These are phyloP conservation scores for Platysteira castanea DNA, from an alignment of 2,113 vertebrate genomes.

Conservation along the genomic window DNA sequence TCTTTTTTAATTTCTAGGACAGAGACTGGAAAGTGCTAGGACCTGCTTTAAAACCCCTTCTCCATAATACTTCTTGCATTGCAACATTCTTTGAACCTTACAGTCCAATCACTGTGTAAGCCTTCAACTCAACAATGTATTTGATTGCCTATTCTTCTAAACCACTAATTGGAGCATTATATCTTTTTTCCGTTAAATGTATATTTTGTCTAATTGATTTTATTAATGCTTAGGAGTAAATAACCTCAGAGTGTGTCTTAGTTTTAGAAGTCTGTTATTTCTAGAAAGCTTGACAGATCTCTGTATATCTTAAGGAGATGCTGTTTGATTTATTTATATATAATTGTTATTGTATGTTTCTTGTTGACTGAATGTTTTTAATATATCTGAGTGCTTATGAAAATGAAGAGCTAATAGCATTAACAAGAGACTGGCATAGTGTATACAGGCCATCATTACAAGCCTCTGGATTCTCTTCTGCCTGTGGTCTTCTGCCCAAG, in stretches of 20 bases:
- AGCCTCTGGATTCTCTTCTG: constrained; percentile 13
- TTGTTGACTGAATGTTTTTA: not conserved
- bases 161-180: not conserved
- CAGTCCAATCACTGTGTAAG: not conserved
- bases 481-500: not conserved
- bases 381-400: not conserved
- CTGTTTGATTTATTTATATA: not conserved
- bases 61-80: not conserved
- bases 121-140: not conserved
- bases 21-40: not conserved
- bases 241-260: not conserved
- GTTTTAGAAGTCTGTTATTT: not conserved
- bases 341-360: not conserved
- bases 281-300: not conserved
- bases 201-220: not conserved
- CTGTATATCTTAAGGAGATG: not conserved
- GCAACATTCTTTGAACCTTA: not conserved
- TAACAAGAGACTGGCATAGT: not conserved
- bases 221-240: not conserved
- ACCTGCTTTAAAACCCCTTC: not conserved
- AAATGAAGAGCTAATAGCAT: constrained; percentile 16
- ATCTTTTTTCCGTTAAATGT: not conserved
- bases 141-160: not conserved
- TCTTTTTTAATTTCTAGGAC: not conserved
- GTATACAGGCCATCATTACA: not conserved